Evolutionary conservation across 2,797 vertebrate genomes (phyloP), one percentile per base, ranked within the genome.

Genomic region (Vireo griseus): DNA sequence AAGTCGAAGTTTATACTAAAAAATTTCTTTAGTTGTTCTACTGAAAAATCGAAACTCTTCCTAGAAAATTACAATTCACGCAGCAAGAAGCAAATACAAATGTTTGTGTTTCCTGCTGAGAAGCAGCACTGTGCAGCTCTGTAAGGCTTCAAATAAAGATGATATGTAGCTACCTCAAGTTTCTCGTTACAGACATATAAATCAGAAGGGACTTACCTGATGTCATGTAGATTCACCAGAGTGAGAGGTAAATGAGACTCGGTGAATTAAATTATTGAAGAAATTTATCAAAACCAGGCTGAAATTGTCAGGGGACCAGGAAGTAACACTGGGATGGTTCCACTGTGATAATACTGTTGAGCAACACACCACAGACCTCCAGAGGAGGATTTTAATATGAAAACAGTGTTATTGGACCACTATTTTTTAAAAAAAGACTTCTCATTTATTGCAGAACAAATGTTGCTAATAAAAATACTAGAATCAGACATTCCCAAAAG

Each of bases 221-320:
- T 77, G 88, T 63, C 47, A 54, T 3, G 28, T 39, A 85, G 48
- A 90, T 57, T 82, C 90, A 92, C n/a, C 55, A 63, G 54, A 52
- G 63, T n/a, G 74, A 90, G 74, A 82, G 14, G 45, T 45, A 86
- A 90, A 84, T 0, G 26, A 90, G 79, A 78, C 33, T 37, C 2
- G 0, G 39, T n/a, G 75, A 94, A 92, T 86, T 95, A 67, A 90
- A 94, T 91, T 82, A 91, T 86, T 82, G 68, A 95, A 59, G 65
- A 79, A 92, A 57, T 92, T 92, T 87, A 94, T 68, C 78, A 83
- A 86, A 93, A 83, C 25, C 57, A 90, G 45, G 55, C 35, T 83
- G 72, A 86, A 91, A 91, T 42, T 86, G 67, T 45, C 91, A 83
- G 1, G 5, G 65, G 79, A 87, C 42, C 72, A 68, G 50, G 61